Conservation (phyloP, 2,888 invertebrate genomes). For the Sphecodes monilicornis region DNA sequence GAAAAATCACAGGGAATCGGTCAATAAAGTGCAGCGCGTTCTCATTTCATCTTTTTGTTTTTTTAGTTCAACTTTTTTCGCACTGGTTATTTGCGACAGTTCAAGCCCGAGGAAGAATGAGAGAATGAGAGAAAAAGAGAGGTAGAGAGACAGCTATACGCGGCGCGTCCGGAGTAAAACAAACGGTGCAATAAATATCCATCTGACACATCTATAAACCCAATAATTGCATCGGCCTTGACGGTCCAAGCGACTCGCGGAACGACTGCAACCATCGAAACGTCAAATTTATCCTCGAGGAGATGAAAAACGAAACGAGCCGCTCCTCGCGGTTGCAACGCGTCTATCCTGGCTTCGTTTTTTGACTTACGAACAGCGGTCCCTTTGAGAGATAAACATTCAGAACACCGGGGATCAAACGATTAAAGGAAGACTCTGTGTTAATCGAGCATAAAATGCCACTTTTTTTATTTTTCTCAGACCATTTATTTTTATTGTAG, state of each 20-base stretch:
- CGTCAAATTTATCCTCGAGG: conserved; percentile 59
- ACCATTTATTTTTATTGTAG: too few relatives aligned
- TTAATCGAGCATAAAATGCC: too few relatives aligned
- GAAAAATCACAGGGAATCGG: conserved; percentile 36
- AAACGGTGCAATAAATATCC: conserved; percentile 66
- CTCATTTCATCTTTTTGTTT: background rate
- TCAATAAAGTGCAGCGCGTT: conserved; percentile 38
- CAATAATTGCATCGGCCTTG: conserved; percentile 69
- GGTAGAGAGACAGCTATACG: conserved; percentile 13
- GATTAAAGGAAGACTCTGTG: background rate
- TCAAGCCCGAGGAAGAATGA: background rate
- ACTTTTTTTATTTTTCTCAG: too few relatives aligned
- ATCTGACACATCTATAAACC: conserved; percentile 64
- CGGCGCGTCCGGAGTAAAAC: conserved; percentile 40
- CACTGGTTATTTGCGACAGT: conserved; percentile 30
- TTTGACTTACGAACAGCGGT: background rate
- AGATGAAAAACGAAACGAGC: conserved; percentile 39
- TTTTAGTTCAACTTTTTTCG: background rate
- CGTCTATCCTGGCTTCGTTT: too few relatives aligned
- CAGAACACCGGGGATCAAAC: background rate
- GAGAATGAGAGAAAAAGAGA: too few relatives aligned
- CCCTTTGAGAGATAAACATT: background rate
- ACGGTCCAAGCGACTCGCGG: conserved; percentile 56
- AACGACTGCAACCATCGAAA: conserved; percentile 52
- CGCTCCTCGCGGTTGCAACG: background rate